These are phyloP conservation scores for Ictalurus furcatus DNA, from an alignment of 2,113 vertebrate genomes.

Conservation along the genomic window DNA sequence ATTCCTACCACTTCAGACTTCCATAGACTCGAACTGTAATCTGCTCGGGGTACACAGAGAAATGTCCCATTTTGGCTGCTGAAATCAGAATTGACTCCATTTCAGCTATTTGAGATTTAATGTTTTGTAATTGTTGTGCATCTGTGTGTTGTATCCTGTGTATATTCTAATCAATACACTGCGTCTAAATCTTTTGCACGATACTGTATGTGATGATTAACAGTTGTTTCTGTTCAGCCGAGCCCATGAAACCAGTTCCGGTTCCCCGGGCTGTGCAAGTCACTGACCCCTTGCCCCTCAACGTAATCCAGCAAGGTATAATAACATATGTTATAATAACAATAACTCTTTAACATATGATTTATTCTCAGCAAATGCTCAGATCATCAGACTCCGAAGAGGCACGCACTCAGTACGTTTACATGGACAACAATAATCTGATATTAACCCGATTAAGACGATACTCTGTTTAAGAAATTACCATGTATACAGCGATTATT, in stretches of 20 bases:
- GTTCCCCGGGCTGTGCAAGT: constrained; percentile 74
- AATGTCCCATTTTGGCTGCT: neutral
- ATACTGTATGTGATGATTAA: neutral
- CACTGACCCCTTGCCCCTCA: constrained; percentile 81
- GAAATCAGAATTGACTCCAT: neutral
- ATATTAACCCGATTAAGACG: too few species aligned
- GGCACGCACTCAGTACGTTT: too few species aligned
- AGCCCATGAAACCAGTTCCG: constrained; percentile 78
- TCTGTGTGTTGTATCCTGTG: neutral
- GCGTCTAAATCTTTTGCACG: neutral
- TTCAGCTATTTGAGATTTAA: neutral
- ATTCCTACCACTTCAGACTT: too few species aligned
- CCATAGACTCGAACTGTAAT: too few species aligned
- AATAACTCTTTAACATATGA: neutral
- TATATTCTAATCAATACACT: neutral
- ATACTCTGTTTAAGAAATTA: too few species aligned
- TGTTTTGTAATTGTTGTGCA: neutral
- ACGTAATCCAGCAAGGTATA: constrained; percentile 78
- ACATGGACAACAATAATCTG: too few species aligned
- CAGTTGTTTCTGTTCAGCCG: constrained; percentile 69
- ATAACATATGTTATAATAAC: neutral
- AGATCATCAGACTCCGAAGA: neutral
- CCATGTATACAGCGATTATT: too few species aligned
- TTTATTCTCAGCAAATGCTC: neutral
- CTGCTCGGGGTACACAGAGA: too few species aligned